Conservation (phyloP, 92 coral and sea anemone genomes). For the Heteractis magnifica region DNA sequence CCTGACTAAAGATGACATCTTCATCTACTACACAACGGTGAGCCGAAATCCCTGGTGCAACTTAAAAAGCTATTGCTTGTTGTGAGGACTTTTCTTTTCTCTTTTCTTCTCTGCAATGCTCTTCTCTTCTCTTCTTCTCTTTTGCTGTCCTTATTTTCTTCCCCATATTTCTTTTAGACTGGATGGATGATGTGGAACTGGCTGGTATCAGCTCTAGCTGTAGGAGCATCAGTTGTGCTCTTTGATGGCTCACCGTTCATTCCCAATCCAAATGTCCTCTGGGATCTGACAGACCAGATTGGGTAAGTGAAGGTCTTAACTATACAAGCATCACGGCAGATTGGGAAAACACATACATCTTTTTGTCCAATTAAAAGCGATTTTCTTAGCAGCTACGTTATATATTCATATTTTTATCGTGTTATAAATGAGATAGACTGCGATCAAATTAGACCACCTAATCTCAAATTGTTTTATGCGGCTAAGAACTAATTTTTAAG, state of each 20-base stretch:
- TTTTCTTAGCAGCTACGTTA: background rate
- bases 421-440: no score
- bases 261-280: slow-evolving; percentile 83
- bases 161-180: slow-evolving; percentile 51
- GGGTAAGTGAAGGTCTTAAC: slow-evolving; percentile 49
- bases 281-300: slow-evolving; percentile 86
- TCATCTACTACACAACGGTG: slow-evolving; percentile 91
- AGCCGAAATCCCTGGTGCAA: background rate
- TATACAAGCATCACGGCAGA: no score
- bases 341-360: no score
- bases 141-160: background rate
- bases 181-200: slow-evolving; percentile 99
- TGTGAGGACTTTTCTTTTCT: background rate
- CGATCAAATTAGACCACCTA: no score
- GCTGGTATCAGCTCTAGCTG: slow-evolving; percentile 88
- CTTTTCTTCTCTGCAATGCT: background rate
- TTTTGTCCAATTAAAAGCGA: background rate
- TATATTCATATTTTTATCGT: no score
- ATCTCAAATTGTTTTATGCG: no score
- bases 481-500: no score
- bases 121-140: background rate
- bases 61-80: no score
- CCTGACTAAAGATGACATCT: slow-evolving; percentile 82
- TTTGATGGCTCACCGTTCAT: slow-evolving; percentile 94
- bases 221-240: slow-evolving; percentile 83